These are phyloP conservation scores for Diarsia rubi DNA, from an alignment of 2,888 invertebrate species.

Conservation along the genomic window DNA sequence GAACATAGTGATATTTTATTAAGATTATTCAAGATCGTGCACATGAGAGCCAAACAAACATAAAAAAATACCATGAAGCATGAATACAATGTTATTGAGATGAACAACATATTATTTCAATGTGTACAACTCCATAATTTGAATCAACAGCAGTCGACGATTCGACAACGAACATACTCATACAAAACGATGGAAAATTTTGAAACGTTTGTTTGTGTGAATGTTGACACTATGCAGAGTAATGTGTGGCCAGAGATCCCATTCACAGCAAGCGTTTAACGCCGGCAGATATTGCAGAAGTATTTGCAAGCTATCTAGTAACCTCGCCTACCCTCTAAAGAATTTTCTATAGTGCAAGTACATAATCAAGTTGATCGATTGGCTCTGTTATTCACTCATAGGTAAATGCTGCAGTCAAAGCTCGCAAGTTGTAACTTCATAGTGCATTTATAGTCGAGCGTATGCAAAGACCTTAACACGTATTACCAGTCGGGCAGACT, in stretches of 20 bases:
- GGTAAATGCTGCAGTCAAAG: background rate
- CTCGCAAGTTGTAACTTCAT: background rate
- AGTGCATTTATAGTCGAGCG: background rate
- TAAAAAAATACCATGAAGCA: background rate
- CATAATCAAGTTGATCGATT: background rate
- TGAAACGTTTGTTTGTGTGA: background rate
- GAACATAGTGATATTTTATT: background rate
- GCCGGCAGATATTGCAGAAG: background rate
- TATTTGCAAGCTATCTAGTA: background rate
- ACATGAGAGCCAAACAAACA: background rate
- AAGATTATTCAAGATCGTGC: background rate
- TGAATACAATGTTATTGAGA: background rate
- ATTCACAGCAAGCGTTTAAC: background rate
- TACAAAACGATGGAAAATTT: conserved; percentile 11
- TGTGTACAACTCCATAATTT: background rate
- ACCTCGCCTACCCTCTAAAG: background rate
- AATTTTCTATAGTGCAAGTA: conserved; percentile 1
- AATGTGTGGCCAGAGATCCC: background rate
- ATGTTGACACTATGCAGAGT: background rate
- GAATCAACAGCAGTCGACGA: background rate
- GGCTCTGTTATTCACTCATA: background rate
- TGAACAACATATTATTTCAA: background rate
- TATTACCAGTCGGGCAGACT: background rate
- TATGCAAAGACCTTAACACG: background rate
- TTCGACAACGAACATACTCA: background rate